Base-by-base conservation (phyloP, 2,888 invertebrate genomes). In the Nycteola revayana region DNA sequence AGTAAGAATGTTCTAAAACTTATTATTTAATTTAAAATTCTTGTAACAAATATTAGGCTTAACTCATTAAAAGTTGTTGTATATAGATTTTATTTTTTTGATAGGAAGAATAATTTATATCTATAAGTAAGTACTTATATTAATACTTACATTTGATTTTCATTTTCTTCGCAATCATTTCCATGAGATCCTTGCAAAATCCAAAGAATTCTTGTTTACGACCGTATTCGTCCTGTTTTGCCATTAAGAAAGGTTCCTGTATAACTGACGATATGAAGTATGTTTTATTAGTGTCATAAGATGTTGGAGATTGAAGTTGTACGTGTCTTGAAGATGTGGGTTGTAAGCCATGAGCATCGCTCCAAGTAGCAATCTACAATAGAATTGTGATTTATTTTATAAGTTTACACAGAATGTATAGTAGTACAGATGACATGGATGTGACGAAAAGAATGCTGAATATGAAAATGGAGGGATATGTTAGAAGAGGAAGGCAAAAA, bases 171-270 rank as follows among this genome's bases (percentile, higher is more conserved):
- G 96, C 90, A 42, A 98, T 92, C 44, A 95, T 88, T 61, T 96
- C 94, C 1, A 96, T 94, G 22, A 98, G 88, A 73, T 98, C 98
- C 69, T 97, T 96, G 82, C 96, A 97, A 75, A 96, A 98, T 30
- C 98, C 98, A 66, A 96, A 94, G 66, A 93, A 95, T 25, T 96
- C 95, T 66, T 96, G 95, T 32, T 94, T 95, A 5, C 90, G 89
- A 24, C 92, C 91, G 38, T 93, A 93, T 1, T 77, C 77, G 0
- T 48, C 89, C 40, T 91, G 90, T 61, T 92, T 93, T 52, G 91
- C 76, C 94, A 96, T 96, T 61, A 97, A 92, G 66, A 96, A 97
- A 0, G 97, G 97, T 60, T 96, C 96, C 77, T 96, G 96, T 66
- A 96, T 87, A 42, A 96, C 92, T 1, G 95, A 94, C 7, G 96